Evolutionary conservation across 2,797 vertebrate species (phyloP).

Genomic region (Hemibagrus guttatus): DNA sequence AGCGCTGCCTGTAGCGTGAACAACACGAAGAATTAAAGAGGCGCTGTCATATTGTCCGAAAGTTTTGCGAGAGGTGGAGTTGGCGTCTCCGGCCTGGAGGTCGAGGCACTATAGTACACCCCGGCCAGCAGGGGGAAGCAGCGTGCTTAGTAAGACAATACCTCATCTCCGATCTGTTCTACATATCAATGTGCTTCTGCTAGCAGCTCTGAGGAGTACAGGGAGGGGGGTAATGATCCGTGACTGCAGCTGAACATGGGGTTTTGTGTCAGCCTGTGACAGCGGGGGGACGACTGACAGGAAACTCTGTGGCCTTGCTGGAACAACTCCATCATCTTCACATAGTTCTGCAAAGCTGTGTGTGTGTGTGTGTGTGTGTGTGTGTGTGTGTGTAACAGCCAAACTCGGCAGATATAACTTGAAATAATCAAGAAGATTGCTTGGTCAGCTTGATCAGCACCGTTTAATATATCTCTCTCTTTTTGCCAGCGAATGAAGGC

Average conservation of each 20-base stretch:
- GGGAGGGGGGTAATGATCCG: constrained; percentile 72
- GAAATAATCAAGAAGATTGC: constrained; percentile 4
- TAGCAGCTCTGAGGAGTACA: constrained; percentile 56
- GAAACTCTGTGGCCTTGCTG: constrained; percentile 35
- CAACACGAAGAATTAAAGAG: background rate
- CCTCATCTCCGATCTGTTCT: constrained; percentile 65
- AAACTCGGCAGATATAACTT: background rate
- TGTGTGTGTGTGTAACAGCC: constrained; percentile 3
- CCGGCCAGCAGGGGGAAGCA: constrained; percentile 70
- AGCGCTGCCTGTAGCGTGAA: constrained; percentile 2
- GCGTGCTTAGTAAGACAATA: constrained; percentile 60
- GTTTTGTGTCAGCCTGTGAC: constrained; percentile 41
- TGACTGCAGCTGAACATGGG: constrained; percentile 48
- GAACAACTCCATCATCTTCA: constrained; percentile 45
- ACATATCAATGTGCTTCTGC: constrained; percentile 75
- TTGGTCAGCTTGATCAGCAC: constrained; percentile 6
- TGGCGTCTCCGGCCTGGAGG: constrained; percentile 2
- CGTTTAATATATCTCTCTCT: constrained; percentile 1
- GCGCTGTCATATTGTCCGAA: background rate
- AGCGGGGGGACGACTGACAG: constrained; percentile 42
- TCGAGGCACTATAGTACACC: constrained; percentile 39
- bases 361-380: background rate
- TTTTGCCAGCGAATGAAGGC: constrained; percentile 35
- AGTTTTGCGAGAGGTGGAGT: background rate
- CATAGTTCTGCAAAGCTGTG: constrained; percentile 13